Evolutionary conservation across 2,113 vertebrate species (phyloP).

Genomic region (Cichladusa arquata): DNA sequence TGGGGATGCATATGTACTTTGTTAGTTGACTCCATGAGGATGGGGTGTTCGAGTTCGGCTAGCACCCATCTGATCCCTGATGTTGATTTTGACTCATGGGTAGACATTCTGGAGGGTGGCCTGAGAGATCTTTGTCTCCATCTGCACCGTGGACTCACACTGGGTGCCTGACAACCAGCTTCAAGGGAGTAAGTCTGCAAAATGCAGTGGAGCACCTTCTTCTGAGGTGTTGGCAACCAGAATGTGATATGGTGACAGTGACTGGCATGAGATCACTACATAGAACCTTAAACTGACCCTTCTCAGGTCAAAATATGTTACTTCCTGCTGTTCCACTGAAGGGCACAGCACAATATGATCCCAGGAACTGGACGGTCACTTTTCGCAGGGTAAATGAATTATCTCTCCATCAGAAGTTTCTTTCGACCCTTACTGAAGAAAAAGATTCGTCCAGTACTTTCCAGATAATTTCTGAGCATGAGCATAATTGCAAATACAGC

Average conservation of each 20-base stretch:
- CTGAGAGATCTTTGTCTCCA: background rate
- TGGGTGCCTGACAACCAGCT: background rate
- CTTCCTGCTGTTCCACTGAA: background rate
- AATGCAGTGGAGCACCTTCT: background rate
- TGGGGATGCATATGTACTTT: background rate
- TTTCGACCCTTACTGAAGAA: background rate
- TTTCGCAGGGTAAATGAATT: background rate
- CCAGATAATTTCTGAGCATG: background rate
- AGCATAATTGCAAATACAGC: background rate
- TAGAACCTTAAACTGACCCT: background rate
- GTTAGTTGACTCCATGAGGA: background rate
- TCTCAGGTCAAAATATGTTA: background rate
- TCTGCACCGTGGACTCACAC: background rate
- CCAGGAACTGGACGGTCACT: background rate
- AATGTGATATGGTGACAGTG: background rate
- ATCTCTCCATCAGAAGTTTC: background rate
- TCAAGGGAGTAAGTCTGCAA: accelerated
- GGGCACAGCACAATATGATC: background rate
- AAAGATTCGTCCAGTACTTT: background rate
- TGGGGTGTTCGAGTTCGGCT: background rate
- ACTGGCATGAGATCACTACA: background rate
- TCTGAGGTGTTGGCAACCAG: background rate
- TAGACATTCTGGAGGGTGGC: background rate
- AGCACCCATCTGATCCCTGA: background rate
- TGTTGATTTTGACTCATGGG: background rate